Evolutionary conservation across 2,797 vertebrate species (phyloP).

Genomic region (Poeciliopsis paucimaculata): DNA sequence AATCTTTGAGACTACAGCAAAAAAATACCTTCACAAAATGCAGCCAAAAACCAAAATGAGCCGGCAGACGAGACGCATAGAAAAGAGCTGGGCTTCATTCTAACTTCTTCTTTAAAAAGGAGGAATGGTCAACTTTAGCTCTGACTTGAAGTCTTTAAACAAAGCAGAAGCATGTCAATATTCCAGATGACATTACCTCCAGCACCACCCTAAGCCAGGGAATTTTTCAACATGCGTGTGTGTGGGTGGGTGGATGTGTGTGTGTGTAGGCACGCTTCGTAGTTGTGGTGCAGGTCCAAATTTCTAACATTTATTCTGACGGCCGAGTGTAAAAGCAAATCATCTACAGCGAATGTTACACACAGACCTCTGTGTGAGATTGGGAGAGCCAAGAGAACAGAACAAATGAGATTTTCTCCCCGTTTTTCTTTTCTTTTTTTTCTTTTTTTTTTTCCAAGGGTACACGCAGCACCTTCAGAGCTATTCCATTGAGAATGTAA

Average conservation of each 20-base stretch:
- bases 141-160: background rate
- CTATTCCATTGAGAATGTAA: constrained; percentile 40
- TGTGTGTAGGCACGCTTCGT: background rate
- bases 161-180: background rate
- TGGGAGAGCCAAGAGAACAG: constrained; percentile 32
- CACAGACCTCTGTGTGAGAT: constrained; percentile 12
- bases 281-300: background rate
- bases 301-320: constrained; percentile 8
- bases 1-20: background rate
- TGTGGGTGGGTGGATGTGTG: background rate
- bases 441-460: constrained; percentile 29
- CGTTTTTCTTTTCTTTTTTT: constrained; percentile 3
- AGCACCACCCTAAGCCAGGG: background rate
- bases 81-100: background rate
- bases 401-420: constrained; percentile 40
- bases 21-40: background rate
- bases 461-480: constrained; percentile 30
- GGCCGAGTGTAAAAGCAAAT: constrained; percentile 23
- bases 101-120: background rate
- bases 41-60: background rate
- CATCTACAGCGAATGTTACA: constrained; percentile 5
- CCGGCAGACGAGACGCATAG: background rate
- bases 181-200: background rate
- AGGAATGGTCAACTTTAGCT: background rate
- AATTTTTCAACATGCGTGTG: background rate